Percentiles rank a stretch among this genome's conserved stretches.
phyloP scores from a whole-genome alignment of 2,113 vertebrate genomes.

The Carassius gibelio region DNA sequence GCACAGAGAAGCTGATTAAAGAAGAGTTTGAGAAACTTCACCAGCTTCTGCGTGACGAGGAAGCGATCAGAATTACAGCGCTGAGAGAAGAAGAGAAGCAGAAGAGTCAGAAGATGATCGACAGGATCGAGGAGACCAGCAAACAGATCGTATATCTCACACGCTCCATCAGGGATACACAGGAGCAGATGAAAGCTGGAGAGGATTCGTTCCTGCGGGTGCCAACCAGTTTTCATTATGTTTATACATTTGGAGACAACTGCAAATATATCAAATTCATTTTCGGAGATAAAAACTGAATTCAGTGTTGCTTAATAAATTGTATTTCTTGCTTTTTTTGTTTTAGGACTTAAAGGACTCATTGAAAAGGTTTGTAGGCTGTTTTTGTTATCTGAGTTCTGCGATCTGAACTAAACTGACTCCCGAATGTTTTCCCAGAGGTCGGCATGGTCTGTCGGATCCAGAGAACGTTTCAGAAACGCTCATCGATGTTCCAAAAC shows the following conservation, averaged over 20 bases:
- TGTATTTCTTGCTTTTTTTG: neutral
- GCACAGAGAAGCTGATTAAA: constrained; percentile 49
- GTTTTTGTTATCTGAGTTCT: neutral
- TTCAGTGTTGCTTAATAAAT: neutral
- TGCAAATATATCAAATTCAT: neutral
- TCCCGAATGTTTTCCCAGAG: constrained; percentile 38
- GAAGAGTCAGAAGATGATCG: neutral
- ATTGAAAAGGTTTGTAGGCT: constrained; percentile 34
- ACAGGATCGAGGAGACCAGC: neutral
- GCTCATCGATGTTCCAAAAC: constrained; percentile 32
- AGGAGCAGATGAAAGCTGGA: neutral
- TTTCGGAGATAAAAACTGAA: neutral
- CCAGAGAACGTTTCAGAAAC: constrained; percentile 40
- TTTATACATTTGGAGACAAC: too few relatives aligned
- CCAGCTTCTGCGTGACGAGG: constrained; percentile 42
- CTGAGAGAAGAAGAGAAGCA: neutral
- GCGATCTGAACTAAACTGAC: neutral
- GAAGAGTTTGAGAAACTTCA: constrained; percentile 57
- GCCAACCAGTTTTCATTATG: neutral
- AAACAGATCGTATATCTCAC: neutral
- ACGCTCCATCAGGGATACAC: fast-evolving
- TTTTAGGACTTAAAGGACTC: constrained; percentile 43
- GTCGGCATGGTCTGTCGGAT: constrained; percentile 27
- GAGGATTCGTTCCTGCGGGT: neutral
- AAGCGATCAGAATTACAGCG: neutral